Evolutionary conservation across 2,888 invertebrate species (phyloP), one percentile per base, ranked within the genome.

Genomic region (Agrochola litura): DNA sequence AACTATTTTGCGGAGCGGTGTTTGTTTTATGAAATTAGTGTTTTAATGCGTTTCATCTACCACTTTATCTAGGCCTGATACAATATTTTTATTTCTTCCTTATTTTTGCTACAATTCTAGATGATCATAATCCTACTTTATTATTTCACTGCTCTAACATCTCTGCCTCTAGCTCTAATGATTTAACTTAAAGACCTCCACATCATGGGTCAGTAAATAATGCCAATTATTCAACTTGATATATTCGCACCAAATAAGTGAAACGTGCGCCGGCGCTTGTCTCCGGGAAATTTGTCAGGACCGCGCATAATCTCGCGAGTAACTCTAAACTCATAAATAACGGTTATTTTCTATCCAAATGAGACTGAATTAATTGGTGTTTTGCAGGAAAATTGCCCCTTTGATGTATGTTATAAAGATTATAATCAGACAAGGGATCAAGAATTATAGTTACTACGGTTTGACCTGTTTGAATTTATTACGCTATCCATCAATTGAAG

Each of bases 301-400:
- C 85, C 83, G 86, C 86, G 87, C 92, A 91, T 91, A 90, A 92
- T 94, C 91, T 90, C 87, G 88, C 88, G 86, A 85, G 88, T 88
- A 87, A 90, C 91, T 90, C 89, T 91, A 90, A 89, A 89, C 88
- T 88, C 92, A 93, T 94, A 94, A 95, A 95, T 95, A 90, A 92
- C 88, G 65, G 89, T 90, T 92, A 92, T 93, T 92, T 94, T 92
- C 92, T 89, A 87, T 91, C 84, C 84, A 91, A 90, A 90, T 82
- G 84, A 88, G 84, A 88, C 82, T 76, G 81, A 85, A 90, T 91
- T 91, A 90, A 90, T 88, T 87, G 76, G 69, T 63, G 56, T 79
- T 83, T 86, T 84, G 79, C 61, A 41, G 68, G 77, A 90, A 85
- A 87, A 80, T 80, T 58, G 64, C 56, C 81, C 73, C 84, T 90